Evolutionary conservation across 2,113 vertebrate species (phyloP), one percentile per base, ranked within the genome.

Genomic region (Excalfactoria chinensis): DNA sequence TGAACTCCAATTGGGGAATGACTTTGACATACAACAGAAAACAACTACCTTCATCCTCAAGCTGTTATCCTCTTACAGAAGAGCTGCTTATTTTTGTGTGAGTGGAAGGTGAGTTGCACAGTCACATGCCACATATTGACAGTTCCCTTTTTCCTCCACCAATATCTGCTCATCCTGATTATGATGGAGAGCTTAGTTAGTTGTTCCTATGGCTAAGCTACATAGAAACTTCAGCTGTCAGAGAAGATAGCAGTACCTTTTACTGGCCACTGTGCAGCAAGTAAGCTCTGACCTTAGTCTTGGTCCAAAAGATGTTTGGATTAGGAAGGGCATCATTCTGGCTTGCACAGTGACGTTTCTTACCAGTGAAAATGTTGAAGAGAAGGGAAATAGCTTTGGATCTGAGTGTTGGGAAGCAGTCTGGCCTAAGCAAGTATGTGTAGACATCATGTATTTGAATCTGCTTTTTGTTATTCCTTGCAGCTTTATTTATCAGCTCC

Each of bases 401-500:
- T 89, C 58, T n/a, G 12, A 26, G 25, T 60, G 49, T 15, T 22
- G 40, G 35, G 67, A 62, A 87, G 13, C n/a, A 66, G 20, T 64
- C 34, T 75, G 26, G 11, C 64, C 83, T 41, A 32, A 93, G 35
- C 22, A 73, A 69, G 30, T 44, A 76, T 34, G 11, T 40, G 20
- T 53, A 88, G 55, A 28, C 10, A 32, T 79, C 0, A 0, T 1
- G 2, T 56, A 41, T 87, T 81, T 48, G 23, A 84, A 78, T 76
- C 44, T 69, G n/a, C 49, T 84, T 70, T 87, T 74, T 64, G 13
- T 72, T 64, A 58, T 35, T 89, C 16, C 3, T 72, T 79, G 68
- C 82, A 68, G 28, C 26, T 95, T 87, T 87, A 46, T 64, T 84
- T 94, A 84, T 89, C 70, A 94, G 51, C 5, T 11, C 7, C 8